phyloP scores from a whole-genome alignment of 2,888 invertebrate genomes.

The Ornithoptera alexandrae region DNA sequence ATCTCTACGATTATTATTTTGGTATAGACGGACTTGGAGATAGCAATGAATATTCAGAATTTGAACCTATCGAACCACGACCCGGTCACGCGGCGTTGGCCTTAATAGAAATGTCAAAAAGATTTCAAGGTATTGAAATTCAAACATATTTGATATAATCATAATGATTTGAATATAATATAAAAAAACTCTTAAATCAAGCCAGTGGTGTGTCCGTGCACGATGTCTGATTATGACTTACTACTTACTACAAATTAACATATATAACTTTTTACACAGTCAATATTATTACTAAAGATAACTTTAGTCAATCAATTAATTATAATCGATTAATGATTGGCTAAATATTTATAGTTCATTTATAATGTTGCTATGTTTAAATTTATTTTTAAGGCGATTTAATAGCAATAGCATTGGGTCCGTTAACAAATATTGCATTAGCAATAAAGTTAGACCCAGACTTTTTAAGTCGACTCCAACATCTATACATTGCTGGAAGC shows the following conservation, averaged over 20 bases:
- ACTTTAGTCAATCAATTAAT: no score
- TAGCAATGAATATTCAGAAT: conserved; percentile 63
- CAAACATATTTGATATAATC: no score
- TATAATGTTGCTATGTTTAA: not conserved
- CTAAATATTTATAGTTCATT: no score
- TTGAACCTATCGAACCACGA: conserved; percentile 55
- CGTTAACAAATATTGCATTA: conserved; percentile 89
- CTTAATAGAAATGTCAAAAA: conserved; percentile 60
- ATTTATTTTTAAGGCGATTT: conserved; percentile 71
- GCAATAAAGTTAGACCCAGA: conserved; percentile 83
- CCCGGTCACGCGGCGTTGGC: conserved; percentile 78
- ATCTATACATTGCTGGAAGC: conserved; percentile 88
- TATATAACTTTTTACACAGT: no score
- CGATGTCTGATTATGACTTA: no score
- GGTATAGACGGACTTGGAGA: conserved; percentile 77
- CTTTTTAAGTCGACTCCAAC: conserved; percentile 81
- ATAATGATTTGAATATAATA: no score
- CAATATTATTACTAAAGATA: no score
- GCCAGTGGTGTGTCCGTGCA: no score
- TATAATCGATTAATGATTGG: no score
- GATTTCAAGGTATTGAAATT: conserved; percentile 38
- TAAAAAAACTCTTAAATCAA: no score
- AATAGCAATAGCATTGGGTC: conserved; percentile 83
- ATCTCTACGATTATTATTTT: conserved; percentile 54
- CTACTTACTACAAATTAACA: no score